phyloP scores from a whole-genome alignment of 2,888 invertebrate species.

The Heliconius cydno region DNA sequence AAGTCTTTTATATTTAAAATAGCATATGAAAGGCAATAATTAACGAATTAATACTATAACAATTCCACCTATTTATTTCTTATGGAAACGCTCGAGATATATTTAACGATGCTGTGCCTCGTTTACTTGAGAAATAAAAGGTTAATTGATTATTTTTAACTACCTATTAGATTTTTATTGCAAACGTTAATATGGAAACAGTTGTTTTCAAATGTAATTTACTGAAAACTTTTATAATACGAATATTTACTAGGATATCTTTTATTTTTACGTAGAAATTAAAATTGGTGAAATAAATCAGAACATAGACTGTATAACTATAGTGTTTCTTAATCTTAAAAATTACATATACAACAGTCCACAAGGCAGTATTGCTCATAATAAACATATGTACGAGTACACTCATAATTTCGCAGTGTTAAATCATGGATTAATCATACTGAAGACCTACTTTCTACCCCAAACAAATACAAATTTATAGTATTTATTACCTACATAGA shows the following conservation, averaged over 20 bases:
- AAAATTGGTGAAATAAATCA: background rate
- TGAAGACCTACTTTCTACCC: background rate
- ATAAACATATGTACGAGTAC: background rate
- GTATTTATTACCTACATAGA: background rate
- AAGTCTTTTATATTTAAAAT: background rate
- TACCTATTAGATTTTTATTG: conserved; percentile 11
- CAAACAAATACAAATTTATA: background rate
- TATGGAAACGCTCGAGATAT: conserved; percentile 5
- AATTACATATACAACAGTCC: background rate
- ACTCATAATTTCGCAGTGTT: background rate
- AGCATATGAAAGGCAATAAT: background rate
- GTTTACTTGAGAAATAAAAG: conserved; percentile 12
- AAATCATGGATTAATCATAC: background rate
- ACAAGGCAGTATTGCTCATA: background rate
- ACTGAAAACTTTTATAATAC: background rate
- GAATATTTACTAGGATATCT: background rate
- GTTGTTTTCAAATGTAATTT: background rate
- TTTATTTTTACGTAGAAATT: too few relatives aligned
- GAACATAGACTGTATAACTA: background rate
- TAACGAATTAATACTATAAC: background rate
- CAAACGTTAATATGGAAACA: background rate
- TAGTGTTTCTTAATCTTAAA: background rate
- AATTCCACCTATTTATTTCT: background rate
- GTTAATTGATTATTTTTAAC: conserved; percentile 8
- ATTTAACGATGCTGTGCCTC: conserved; percentile 7